Evolutionary conservation across 2,113 vertebrate genomes (phyloP).

Genomic region (Hucho hucho): DNA sequence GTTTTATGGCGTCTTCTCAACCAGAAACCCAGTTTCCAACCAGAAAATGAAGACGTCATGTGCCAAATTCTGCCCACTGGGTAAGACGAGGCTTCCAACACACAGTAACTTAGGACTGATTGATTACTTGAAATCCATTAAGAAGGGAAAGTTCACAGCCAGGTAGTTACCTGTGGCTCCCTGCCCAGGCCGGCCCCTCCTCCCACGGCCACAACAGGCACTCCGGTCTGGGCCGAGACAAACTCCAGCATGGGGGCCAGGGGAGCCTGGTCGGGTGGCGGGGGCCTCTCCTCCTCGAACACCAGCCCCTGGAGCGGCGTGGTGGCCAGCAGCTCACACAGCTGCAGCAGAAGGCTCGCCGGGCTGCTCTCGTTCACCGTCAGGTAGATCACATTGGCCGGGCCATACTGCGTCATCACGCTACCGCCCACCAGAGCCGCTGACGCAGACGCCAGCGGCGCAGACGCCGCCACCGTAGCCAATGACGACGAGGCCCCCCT

Average conservation of each 20-base stretch:
- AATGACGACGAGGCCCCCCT: slow-evolving; percentile 26
- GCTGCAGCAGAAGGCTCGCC: slow-evolving; percentile 86
- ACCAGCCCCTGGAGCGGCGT: slow-evolving; percentile 90
- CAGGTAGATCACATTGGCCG: slow-evolving; percentile 85
- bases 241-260: slow-evolving; percentile 96
- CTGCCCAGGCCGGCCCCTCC: slow-evolving; percentile 89
- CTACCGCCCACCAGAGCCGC: slow-evolving; percentile 73
- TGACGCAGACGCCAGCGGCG: slow-evolving; percentile 59
- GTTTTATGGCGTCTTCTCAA: too few species aligned
- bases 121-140: too few species aligned
- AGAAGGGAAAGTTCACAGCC: too few species aligned
- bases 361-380: slow-evolving; percentile 92
- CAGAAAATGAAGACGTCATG: too few species aligned
- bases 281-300: slow-evolving; percentile 87
- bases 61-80: too few species aligned
- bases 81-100: too few species aligned
- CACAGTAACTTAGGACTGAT: too few species aligned
- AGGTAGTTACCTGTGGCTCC: slow-evolving; percentile 83
- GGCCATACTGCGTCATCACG: slow-evolving; percentile 80
- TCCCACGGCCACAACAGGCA: slow-evolving; percentile 89
- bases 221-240: slow-evolving; percentile 89
- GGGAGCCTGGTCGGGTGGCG: slow-evolving; percentile 73
- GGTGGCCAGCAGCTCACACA: slow-evolving; percentile 91
- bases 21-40: too few species aligned
- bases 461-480: slow-evolving; percentile 28